Evolutionary conservation across 2,113 vertebrate genomes (phyloP), one percentile per base, ranked within the genome.

Genomic region (Nycticorax nycticorax): DNA sequence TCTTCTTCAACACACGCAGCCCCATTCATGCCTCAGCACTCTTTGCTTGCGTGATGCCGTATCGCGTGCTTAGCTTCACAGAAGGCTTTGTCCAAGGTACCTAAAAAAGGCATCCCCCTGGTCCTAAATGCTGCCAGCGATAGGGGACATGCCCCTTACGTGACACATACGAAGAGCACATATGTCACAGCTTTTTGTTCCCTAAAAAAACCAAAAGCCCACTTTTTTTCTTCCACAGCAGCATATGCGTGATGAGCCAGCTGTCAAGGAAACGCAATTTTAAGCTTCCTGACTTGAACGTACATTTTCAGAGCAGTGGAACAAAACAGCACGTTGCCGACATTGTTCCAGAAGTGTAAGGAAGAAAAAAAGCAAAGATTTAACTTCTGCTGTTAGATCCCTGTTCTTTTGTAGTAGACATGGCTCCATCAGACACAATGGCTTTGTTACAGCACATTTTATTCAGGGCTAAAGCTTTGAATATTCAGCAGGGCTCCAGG

Each of bases 401-500:
- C 41, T 59, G 50, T 47, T 73, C 88, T 94, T 97, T 96, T 93
- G 88, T 95, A 85, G 57, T 45, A 97, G 72, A 89, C 50, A 24
- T 41, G 91, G 74, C 92, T 98, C 97, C 93, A 87, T 84, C 55
- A 97, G 97, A 98, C 98, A 97, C 94, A 98, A 98, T 84, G 92
- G 97, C 97, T 98, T 99, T 98, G 97, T 98, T 98, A 98, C 92
- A 96, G 92, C 97, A 97, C 93, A 63, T 94, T 96, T 97, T 96
- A 97, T 97, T 96, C 96, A 93, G 91, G 91, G 81, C 78, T 94
- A 88, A 92, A 94, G 96, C 93, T 97, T 93, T 99, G 98, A 98
- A 99, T 99, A 99, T 99, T 99, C 98, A 98, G 94, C 88, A 97
- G 96, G 85, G 98, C 98, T 98, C 94, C 96, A 96, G 98, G 99